Percentiles rank a stretch among this genome's conserved stretches.
These are phyloP conservation scores for Scomber japonicus DNA, from an alignment of 2,113 vertebrate species.

Conservation along the genomic window DNA sequence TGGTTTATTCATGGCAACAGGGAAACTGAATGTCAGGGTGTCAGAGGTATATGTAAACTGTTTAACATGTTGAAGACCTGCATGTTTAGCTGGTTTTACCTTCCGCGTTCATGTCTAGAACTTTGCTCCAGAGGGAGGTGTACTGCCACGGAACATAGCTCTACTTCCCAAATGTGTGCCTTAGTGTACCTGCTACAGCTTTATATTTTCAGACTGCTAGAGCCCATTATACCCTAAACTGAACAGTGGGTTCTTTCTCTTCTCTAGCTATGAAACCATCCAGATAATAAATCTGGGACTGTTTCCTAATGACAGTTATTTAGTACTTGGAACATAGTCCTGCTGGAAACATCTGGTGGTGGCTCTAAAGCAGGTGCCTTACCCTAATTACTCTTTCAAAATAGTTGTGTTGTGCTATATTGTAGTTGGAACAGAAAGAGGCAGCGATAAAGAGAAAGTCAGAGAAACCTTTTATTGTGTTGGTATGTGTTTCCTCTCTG, in stretches of 20 bases:
- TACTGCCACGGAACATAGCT: background rate
- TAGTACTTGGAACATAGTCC: conserved; percentile 26
- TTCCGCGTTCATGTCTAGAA: background rate
- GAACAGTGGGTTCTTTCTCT: conserved; percentile 40
- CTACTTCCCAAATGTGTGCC: conserved; percentile 2
- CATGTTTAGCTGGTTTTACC: background rate
- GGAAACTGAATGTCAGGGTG: background rate
- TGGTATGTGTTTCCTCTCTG: background rate
- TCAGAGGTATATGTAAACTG: conserved; percentile 4
- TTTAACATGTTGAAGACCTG: conserved; percentile 16
- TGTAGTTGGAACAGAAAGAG: conserved; percentile 21
- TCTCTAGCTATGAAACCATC: background rate
- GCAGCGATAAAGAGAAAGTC: background rate
- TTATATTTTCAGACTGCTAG: conserved; percentile 7
- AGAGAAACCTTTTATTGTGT: conserved; percentile 5
- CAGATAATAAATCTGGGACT: conserved; percentile 42
- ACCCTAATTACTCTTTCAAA: conserved; percentile 39
- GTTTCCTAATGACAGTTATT: conserved; percentile 47
- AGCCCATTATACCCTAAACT: background rate
- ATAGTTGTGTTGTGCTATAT: conserved; percentile 7
- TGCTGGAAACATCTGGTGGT: conserved; percentile 48
- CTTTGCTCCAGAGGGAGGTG: background rate
- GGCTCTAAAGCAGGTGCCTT: conserved; percentile 50
- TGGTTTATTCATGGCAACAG: conserved; percentile 4
- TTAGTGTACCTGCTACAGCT: conserved; percentile 6